phyloP scores from a whole-genome alignment of 2,113 vertebrate genomes.

The Casuarius casuarius region DNA sequence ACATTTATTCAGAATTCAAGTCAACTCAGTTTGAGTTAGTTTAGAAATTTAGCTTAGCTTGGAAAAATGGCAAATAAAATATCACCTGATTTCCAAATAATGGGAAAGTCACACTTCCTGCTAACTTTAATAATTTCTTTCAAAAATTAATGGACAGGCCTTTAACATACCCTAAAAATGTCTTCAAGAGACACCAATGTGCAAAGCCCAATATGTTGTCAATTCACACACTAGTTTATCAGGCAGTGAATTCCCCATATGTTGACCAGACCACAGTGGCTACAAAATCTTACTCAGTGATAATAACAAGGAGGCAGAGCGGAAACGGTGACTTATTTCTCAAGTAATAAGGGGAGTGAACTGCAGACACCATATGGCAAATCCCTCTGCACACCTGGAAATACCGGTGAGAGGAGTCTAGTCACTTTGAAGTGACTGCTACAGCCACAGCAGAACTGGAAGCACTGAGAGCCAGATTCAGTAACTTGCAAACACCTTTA shows the following conservation, averaged over 20 bases:
- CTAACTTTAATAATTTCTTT: neutral
- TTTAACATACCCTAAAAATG: neutral
- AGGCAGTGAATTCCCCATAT: neutral
- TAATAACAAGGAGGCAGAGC: neutral
- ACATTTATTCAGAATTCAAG: neutral
- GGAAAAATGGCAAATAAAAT: neutral
- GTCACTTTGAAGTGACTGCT: neutral
- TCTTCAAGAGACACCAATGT: neutral
- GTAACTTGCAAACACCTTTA: neutral
- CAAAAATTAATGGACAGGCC: neutral
- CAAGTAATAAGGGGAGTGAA: neutral
- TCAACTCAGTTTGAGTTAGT: neutral
- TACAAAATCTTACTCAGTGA: neutral
- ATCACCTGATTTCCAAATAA: neutral
- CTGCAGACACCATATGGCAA: neutral
- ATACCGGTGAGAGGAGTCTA: neutral
- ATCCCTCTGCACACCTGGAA: neutral
- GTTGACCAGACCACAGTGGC: neutral
- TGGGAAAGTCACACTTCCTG: neutral
- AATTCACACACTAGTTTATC: neutral
- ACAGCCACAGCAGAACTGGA: neutral
- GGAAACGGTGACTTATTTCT: neutral
- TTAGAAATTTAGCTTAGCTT: neutral
- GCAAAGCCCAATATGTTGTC: neutral
- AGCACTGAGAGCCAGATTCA: neutral